Evolutionary conservation across 2,113 vertebrate species (phyloP).

Genomic region (Ginglymostoma cirratum): DNA sequence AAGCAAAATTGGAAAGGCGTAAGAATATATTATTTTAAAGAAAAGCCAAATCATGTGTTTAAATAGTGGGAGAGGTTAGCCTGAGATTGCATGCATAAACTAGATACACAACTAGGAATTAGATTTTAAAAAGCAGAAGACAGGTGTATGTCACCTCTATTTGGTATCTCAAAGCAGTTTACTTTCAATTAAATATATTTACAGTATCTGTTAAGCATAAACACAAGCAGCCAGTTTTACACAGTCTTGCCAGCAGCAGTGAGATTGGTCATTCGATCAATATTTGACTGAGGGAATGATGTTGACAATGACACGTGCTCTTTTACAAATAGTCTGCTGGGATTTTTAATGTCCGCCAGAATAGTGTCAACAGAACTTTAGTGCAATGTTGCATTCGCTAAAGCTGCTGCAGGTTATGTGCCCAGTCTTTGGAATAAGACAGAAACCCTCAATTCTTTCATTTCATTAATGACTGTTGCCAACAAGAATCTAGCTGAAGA

Average conservation of each 20-base stretch:
- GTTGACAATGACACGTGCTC: not conserved
- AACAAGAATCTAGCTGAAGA: not conserved
- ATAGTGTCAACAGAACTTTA: not conserved
- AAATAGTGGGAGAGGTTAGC: not conserved
- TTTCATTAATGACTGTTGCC: not conserved
- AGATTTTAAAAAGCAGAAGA: not conserved
- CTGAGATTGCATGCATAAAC: not conserved
- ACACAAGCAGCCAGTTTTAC: not conserved
- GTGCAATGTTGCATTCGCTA: not conserved
- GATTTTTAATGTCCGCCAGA: not conserved
- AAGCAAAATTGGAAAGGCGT: not conserved
- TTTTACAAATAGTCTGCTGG: not conserved
- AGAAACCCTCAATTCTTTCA: not conserved
- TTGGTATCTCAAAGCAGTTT: not conserved
- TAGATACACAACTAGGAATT: not conserved
- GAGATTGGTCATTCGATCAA: not conserved
- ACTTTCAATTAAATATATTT: not conserved
- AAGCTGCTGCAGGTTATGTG: not conserved
- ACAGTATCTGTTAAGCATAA: not conserved
- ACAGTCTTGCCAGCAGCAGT: not conserved
- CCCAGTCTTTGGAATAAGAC: not conserved
- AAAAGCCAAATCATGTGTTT: not conserved
- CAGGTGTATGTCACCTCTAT: not conserved
- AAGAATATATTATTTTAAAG: not conserved
- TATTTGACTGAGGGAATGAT: not conserved